phyloP scores from a whole-genome alignment of 2,888 invertebrate species.

The Eupithecia inturbata region DNA sequence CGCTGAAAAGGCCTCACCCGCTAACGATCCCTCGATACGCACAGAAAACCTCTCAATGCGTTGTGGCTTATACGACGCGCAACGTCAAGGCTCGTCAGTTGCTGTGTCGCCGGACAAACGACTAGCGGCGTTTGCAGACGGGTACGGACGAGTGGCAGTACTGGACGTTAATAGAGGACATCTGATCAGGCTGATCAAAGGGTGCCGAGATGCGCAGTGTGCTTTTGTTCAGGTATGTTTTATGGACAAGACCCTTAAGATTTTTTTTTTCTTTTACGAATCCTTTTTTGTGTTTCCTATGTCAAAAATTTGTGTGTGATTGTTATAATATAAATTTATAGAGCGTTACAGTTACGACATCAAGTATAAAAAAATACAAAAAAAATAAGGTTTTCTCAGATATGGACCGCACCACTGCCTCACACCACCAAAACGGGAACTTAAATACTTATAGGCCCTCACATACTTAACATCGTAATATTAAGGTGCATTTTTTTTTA shows the following conservation, averaged over 20 bases:
- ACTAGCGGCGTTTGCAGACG: conserved; percentile 92
- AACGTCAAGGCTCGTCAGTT: conserved; percentile 88
- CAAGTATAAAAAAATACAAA: no score
- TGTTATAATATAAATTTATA: no score
- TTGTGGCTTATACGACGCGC: conserved; percentile 91
- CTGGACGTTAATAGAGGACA: conserved; percentile 92
- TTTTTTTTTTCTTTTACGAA: no score
- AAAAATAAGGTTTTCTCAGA: no score
- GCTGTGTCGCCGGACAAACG: conserved; percentile 91
- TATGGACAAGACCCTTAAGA: neutral
- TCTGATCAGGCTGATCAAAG: conserved; percentile 95
- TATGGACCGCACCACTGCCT: no score
- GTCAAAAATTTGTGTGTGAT: no score
- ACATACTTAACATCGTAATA: no score
- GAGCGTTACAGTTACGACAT: no score
- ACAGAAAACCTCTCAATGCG: conserved; percentile 90
- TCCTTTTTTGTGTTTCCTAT: no score
- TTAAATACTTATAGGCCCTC: no score
- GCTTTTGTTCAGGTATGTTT: conserved; percentile 92
- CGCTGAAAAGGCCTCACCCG: conserved; percentile 58
- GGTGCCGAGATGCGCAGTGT: conserved; percentile 97
- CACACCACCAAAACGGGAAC: no score
- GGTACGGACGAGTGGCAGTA: conserved; percentile 93
- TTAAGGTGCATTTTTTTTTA: no score
- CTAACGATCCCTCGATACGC: conserved; percentile 82